These are phyloP conservation scores for Chelon auratus DNA, from an alignment of 2,797 vertebrate genomes.

Conservation along the genomic window DNA sequence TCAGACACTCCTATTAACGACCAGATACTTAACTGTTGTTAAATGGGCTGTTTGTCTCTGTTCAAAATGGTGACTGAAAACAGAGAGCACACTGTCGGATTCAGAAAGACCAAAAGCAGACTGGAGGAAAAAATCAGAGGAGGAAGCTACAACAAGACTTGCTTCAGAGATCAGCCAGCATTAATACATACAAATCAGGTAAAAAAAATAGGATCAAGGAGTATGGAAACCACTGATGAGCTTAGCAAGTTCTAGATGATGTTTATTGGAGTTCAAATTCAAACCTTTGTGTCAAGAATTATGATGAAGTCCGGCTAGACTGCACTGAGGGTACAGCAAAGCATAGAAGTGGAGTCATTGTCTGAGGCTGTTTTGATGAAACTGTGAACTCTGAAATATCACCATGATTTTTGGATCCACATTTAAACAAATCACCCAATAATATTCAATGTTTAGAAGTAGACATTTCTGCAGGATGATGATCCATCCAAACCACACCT, in stretches of 20 bases:
- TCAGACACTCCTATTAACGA: too few relatives aligned
- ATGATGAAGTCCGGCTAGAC: neutral
- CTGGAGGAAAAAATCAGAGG: neutral
- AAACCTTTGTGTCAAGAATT: neutral
- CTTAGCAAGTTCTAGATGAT: neutral
- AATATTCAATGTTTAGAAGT: neutral
- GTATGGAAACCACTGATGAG: neutral
- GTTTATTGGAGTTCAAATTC: neutral
- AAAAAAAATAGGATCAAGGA: neutral
- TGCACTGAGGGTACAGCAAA: neutral
- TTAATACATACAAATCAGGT: neutral
- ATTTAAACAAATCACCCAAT: neutral
- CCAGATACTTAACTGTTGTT: too few relatives aligned
- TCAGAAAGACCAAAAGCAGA: neutral
- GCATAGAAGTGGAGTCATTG: neutral
- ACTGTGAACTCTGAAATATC: neutral
- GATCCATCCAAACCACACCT: neutral
- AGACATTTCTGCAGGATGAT: neutral
- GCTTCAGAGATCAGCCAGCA: neutral
- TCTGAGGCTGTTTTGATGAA: neutral
- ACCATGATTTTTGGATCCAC: neutral
- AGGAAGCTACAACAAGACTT: neutral
- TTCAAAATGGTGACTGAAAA: neutral
- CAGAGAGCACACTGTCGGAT: neutral
- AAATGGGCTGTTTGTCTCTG: too few relatives aligned